These are phyloP conservation scores for Gastracanthus pulcherrimus DNA, from an alignment of 2,888 invertebrate species.

Conservation along the genomic window DNA sequence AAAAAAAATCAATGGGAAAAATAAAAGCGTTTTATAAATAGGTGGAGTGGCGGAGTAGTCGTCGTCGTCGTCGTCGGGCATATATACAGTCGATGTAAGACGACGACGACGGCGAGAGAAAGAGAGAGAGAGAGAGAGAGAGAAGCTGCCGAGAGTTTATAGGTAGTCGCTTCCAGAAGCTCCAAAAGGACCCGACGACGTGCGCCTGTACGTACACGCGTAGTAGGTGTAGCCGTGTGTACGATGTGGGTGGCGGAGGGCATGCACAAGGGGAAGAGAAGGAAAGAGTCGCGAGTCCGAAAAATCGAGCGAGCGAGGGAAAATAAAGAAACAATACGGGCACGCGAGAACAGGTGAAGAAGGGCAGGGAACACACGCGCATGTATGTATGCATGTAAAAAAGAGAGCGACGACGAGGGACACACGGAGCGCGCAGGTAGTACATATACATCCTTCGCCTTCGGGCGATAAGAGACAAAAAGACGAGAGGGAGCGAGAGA, in stretches of 20 bases:
- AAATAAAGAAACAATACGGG: slow-evolving; percentile 12
- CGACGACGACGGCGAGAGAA: neutral
- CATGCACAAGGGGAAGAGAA: neutral
- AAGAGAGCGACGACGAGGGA: neutral
- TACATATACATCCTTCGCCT: too few species aligned
- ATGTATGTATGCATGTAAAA: neutral
- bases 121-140: slow-evolving; percentile 21
- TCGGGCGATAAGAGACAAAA: too few species aligned
- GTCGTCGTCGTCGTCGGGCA: too few species aligned
- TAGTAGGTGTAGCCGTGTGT: too few species aligned
- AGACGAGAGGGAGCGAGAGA: neutral
- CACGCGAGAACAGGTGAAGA: neutral
- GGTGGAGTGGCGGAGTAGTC: neutral
- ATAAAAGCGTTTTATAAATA: slow-evolving; percentile 52
- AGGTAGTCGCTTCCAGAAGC: slow-evolving; percentile 11
- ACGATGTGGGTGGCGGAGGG: neutral
- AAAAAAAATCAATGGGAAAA: slow-evolving; percentile 49
- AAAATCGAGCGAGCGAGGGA: neutral
- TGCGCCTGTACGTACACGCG: too few species aligned
- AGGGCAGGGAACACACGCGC: neutral
- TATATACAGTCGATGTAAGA: too few species aligned
- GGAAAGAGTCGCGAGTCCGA: too few species aligned
- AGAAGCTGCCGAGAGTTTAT: too few species aligned
- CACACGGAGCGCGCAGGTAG: neutral
- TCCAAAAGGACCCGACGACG: neutral